These are phyloP conservation scores for Bruchidius siliquastri DNA, from an alignment of 2,888 invertebrate species.

Conservation along the genomic window DNA sequence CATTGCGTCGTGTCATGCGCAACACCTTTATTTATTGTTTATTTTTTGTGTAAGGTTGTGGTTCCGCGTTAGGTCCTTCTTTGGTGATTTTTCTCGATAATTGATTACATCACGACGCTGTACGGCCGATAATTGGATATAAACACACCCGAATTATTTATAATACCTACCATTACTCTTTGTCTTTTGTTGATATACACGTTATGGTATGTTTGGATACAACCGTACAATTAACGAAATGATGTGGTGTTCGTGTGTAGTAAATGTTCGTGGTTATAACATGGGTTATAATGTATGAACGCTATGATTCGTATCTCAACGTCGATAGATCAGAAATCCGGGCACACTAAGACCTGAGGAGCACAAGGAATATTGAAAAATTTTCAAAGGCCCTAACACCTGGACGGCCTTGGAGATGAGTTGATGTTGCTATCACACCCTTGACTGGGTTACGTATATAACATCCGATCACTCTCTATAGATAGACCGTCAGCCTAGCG, in stretches of 20 bases:
- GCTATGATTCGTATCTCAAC: too few relatives aligned
- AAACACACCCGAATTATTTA: not conserved
- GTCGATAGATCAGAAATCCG: too few relatives aligned
- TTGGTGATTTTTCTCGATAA: not conserved
- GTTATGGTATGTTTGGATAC: not conserved
- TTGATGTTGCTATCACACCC: too few relatives aligned
- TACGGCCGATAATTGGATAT: not conserved
- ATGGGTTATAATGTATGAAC: too few relatives aligned
- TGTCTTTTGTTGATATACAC: not conserved
- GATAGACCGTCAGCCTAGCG: too few relatives aligned
- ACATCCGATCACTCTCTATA: too few relatives aligned
- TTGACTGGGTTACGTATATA: too few relatives aligned
- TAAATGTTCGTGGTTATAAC: too few relatives aligned
- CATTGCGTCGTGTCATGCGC: not conserved
- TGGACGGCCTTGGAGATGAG: too few relatives aligned
- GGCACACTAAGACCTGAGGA: too few relatives aligned
- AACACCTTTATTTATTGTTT: not conserved
- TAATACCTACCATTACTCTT: not conserved
- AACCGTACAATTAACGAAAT: not conserved
- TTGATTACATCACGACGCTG: not conserved
- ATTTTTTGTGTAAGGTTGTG: not conserved
- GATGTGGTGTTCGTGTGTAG: not conserved
- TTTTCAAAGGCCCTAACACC: too few relatives aligned
- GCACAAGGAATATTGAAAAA: too few relatives aligned
- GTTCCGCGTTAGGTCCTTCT: not conserved